Evolutionary conservation across 2,797 vertebrate species (phyloP), one percentile per base, ranked within the genome.

Genomic region (Coilia nasus): DNA sequence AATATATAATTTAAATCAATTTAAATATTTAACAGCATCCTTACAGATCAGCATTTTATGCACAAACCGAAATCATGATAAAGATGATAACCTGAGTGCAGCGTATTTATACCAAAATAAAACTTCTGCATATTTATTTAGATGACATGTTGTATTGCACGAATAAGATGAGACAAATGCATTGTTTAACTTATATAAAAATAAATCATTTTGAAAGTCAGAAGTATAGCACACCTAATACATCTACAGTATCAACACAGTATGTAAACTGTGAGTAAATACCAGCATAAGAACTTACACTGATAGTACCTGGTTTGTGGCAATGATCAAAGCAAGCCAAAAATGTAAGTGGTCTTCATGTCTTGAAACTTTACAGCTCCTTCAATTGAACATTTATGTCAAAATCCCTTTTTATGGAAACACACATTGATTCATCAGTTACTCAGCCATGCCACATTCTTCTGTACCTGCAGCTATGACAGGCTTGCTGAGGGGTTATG

Each of bases 211-310:
- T 78, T 75, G 19, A 78, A 44, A 78, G 17, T 78, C 71, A 44
- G 71, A 78, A 78, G 71, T 44, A 78, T 78, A 78, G 71, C 71
- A 44, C 71, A 44, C 71, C 15, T 78, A 44, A 78, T 78, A 41
- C 71, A 78, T 78, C 71, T 44, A 78, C 71, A 71, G 28, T 71
- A 71, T 71, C 64, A 67, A 67, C 28, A 71, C 64, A 78, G 71
- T 78, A 28, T 75, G 71, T 78, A 78, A 78, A 78, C 71, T 17
- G 5, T 6, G 57, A 60, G 57, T 31, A 75, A 35, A 78, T 44
- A 78, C 17, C 71, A 78, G 71, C 17, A 78, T 44, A 78, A 78
- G 71, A 78, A 78, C 17, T 9, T 78, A 78, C 71, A 78, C 71
- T 78, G 71, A 78, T 78, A 78, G 71, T 78, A 78, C 71, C 71